phyloP scores from a whole-genome alignment of 1,140 invertebrate genomes.

The Drosophila sulfurigaster region DNA sequence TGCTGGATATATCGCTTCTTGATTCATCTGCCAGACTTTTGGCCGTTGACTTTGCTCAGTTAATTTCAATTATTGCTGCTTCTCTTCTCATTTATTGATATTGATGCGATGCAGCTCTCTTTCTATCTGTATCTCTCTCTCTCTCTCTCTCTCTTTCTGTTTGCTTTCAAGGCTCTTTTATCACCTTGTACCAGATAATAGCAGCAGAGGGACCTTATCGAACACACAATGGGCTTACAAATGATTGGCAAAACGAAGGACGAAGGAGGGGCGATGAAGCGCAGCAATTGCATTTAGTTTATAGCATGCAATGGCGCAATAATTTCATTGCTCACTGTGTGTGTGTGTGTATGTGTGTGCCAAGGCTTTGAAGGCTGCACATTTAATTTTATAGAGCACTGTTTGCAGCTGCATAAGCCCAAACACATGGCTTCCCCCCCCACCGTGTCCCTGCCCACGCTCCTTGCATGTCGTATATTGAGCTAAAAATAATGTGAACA shows the following conservation, averaged over 20 bases:
- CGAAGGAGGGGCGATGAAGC: background rate
- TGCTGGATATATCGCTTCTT: too few species aligned
- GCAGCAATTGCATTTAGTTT: constrained; percentile 38
- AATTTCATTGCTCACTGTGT: constrained; percentile 40
- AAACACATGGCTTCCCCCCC: background rate
- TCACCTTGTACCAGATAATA: background rate
- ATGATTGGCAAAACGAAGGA: constrained; percentile 15
- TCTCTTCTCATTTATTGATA: background rate
- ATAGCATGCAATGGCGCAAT: constrained; percentile 48
- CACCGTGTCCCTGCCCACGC: background rate
- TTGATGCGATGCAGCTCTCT: background rate
- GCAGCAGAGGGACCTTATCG: constrained; percentile 6
- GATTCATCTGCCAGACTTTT: too few species aligned
- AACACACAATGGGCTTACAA: constrained; percentile 38
- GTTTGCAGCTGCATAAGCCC: constrained; percentile 22
- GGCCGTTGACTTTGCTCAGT: too few species aligned
- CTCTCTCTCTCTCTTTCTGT: background rate
- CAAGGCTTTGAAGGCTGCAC: constrained; percentile 41
- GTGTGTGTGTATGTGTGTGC: constrained; percentile 7
- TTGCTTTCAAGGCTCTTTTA: background rate
- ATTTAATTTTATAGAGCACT: constrained; percentile 56
- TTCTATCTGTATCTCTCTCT: too few species aligned
- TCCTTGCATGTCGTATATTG: constrained; percentile 31
- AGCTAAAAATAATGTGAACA: constrained; percentile 75
- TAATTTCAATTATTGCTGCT: too few species aligned